A percentile compares a stretch with the other conserved stretches of the same genome.
Conservation (phyloP, 1,140 invertebrate species). For the Drosophila pandora region DNA sequence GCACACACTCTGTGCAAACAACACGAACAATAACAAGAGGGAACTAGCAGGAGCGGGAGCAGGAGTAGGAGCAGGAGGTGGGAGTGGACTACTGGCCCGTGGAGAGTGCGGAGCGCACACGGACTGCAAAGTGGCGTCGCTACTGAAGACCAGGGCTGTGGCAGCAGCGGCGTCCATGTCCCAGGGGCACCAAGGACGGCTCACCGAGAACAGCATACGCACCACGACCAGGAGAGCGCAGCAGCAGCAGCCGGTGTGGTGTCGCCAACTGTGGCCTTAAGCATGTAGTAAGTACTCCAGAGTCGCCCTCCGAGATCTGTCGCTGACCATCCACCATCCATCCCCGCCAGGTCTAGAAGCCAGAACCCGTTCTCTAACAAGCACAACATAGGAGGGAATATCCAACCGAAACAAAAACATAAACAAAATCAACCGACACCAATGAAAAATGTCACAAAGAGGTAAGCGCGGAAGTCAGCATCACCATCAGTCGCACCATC, state of each 20-base stretch:
- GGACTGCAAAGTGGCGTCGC: conserved; percentile 80
- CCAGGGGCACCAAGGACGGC: conserved; percentile 45
- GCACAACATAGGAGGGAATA: conserved; percentile 42
- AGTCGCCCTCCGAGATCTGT: background rate
- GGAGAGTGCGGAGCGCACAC: conserved; percentile 65
- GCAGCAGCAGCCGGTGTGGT: conserved; percentile 75
- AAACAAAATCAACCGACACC: conserved; percentile 74
- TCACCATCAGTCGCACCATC: conserved; percentile 66
- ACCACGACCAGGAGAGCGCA: conserved; percentile 58
- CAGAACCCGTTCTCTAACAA: conserved; percentile 40
- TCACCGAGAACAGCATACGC: conserved; percentile 31
- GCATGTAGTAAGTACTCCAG: conserved; percentile 77
- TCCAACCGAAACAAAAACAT: conserved; percentile 58
- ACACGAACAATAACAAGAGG: conserved; percentile 56
- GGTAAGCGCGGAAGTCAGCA: conserved; percentile 83
- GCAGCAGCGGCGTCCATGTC: conserved; percentile 80
- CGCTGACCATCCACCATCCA: background rate
- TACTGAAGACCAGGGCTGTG: conserved; percentile 73
- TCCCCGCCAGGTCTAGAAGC: conserved; percentile 30
- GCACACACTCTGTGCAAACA: conserved; percentile 58
- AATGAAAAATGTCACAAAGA: conserved; percentile 84
- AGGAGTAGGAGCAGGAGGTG: background rate
- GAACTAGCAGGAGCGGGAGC: conserved; percentile 22
- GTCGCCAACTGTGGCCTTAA: conserved; percentile 82
- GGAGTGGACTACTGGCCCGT: conserved; percentile 53